Conservation (phyloP, 2,888 invertebrate species). For the Lasioglossum oenotherae region DNA sequence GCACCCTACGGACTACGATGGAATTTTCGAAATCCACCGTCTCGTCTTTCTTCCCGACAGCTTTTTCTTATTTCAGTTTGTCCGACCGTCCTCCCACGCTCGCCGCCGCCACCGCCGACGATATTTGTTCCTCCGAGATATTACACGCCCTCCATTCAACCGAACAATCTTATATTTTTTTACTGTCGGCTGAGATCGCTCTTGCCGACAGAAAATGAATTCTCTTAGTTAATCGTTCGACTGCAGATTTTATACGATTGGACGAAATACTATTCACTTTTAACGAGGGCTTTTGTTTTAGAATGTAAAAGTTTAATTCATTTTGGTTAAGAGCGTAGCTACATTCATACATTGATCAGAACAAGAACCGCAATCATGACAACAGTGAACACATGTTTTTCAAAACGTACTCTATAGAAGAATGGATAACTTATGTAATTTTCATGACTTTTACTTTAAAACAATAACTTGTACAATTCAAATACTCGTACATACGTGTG, state of each 20-base stretch:
- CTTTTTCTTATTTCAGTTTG: slow-evolving; percentile 34
- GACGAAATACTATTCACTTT: no score
- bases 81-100: slow-evolving; percentile 33
- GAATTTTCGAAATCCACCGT: slow-evolving; percentile 64
- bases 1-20: slow-evolving; percentile 53
- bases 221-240: background rate
- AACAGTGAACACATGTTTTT: no score
- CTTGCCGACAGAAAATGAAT: background rate
- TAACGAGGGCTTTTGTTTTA: no score
- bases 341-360: no score
- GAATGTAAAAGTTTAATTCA: no score
- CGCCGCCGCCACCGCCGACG: background rate
- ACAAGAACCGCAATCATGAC: no score
- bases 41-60: slow-evolving; percentile 15
- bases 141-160: slow-evolving; percentile 4
- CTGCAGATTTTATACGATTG: background rate
- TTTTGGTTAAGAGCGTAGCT: no score
- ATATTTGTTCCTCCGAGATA: slow-evolving; percentile 9
- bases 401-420: no score
- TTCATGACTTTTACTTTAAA: no score
- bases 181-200: background rate
- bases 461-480: no score
- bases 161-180: slow-evolving; percentile 9
- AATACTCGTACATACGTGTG: no score
- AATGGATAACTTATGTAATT: no score